Base-by-base conservation (phyloP, 2,888 invertebrate genomes). In the Pelosia muscerda region DNA sequence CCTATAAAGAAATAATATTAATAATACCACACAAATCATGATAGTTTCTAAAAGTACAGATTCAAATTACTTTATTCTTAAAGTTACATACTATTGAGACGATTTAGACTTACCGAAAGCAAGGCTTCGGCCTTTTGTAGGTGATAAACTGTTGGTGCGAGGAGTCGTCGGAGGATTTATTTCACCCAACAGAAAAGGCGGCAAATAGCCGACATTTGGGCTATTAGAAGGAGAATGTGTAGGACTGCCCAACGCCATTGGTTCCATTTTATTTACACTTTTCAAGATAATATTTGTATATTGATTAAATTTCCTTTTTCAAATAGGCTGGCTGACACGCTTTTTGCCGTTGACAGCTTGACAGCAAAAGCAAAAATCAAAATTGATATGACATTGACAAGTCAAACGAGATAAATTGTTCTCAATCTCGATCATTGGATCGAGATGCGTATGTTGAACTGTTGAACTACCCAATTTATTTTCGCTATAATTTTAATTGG, bases 181-280 rank as follows among this genome's bases (percentile, higher is more conserved):
- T 88, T 97, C 97, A 31, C 98, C 98, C 88, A 98, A 95, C 28
- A 98, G 94, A 89, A 97, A 98, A 71, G 97, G 96, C 61, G 98
- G 98, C 81, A 98, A 94, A 91, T 96, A 98, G 60, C 96, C 96
- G 49, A 96, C 96, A 82, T 96, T 96, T 53, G 95, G 94, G 75
- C 96, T 96, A 28, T 96, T 96, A 23, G 96, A 96, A 31, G 97
- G 97, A 76, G 97, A 97, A 81, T 97, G 96, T 63, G 96, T 96
- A 2, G 97, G 97, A 88, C 97, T 97, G 73, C 98, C 98, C 77
- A 98, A 91, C 65, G 96, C 95, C 98, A 98, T 98, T 63, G 98
- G 98, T 89, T 98, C 98, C 97, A 98, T 98, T 89, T 90, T 88
- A 67, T 15, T n/a, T 26, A 26, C 28, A 58, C 19, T 13, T 23